Evolutionary conservation across 2,888 invertebrate species (phyloP).

Genomic region (Drosophila diplacantha): DNA sequence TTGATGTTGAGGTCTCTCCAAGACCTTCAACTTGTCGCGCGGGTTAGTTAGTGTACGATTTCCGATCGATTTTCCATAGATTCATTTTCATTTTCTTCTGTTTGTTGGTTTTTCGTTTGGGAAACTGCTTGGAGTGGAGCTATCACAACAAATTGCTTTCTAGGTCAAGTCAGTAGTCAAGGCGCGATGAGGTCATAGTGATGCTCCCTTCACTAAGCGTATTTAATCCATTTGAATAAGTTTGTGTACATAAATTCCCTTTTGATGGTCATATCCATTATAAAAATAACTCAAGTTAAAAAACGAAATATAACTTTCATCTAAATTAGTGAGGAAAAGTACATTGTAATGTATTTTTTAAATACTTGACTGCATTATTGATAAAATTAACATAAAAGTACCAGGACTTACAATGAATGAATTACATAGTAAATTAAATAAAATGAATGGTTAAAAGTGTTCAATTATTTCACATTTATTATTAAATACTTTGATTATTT

Average conservation of each 20-base stretch:
- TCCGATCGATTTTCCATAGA: conserved; percentile 8
- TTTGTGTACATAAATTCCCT: background rate
- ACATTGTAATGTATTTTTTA: background rate
- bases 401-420: background rate
- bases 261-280: background rate
- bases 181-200: conserved; percentile 27
- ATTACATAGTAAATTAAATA: background rate
- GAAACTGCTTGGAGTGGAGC: conserved; percentile 37
- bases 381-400: no score
- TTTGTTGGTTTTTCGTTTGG: conserved; percentile 21
- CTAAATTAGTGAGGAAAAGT: background rate
- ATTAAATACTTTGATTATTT: background rate
- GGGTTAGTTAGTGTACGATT: conserved; percentile 7
- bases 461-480: background rate
- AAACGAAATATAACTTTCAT: background rate
- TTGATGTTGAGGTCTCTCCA: conserved; percentile 34
- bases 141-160: conserved; percentile 44
- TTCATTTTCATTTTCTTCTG: conserved; percentile 9
- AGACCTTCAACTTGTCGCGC: conserved; percentile 32
- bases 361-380: background rate
- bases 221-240: background rate
- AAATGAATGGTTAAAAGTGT: accelerated
- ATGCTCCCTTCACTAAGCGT: background rate
- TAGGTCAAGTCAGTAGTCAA: conserved; percentile 41
- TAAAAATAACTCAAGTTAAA: background rate